Base-by-base conservation (phyloP, 2,113 vertebrate genomes). In the Alligator sinensis region DNA sequence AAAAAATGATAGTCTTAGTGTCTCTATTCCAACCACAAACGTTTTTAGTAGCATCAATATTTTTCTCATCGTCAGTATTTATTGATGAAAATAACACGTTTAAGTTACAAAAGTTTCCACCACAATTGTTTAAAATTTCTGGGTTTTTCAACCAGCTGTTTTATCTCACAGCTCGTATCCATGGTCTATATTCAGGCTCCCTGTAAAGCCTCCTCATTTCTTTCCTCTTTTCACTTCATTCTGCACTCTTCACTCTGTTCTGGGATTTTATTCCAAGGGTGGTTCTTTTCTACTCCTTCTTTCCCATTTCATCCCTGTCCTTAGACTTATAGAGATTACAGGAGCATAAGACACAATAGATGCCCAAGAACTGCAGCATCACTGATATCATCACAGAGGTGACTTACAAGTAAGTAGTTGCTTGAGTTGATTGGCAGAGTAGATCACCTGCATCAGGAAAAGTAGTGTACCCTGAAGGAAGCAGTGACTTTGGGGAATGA, bases 21-120 rank as follows among this genome's bases (percentile, higher is more conserved):
- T 18, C 12, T 68, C 24, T 15, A 34, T 25, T 38, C 4, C 14
- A 4, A 0, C 7, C 21, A 28, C 2, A 2, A 8, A 55, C 78
- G 12, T 24, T 4, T 81, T 8, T 4, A 18, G 34, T 2, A 13
- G 11, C 16, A n/a, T 84, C 70, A 88, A 28, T 2, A 81, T 14
- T 7, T 86, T 83, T 62, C 3, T 4, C 55, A 11, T 1, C 62
- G 64, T 2, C 5, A 11, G 28, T 54, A 58, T 7, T 16, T 88
- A 47, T 76, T 72, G 57, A 77, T 24, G 7, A 55, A 80, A 84
- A 57, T 70, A 17, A 70, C n/a, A 47, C 17, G 11, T 30, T 47
- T 9, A 47, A 47, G 7, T 47, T 47, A 47, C 47, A 47, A 9
- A 47, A 70, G n/a, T 70, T 30, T 34, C 17, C 66, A 6, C 17